Conservation (phyloP, 1,140 invertebrate genomes). For the Babylonia areolata region DNA sequence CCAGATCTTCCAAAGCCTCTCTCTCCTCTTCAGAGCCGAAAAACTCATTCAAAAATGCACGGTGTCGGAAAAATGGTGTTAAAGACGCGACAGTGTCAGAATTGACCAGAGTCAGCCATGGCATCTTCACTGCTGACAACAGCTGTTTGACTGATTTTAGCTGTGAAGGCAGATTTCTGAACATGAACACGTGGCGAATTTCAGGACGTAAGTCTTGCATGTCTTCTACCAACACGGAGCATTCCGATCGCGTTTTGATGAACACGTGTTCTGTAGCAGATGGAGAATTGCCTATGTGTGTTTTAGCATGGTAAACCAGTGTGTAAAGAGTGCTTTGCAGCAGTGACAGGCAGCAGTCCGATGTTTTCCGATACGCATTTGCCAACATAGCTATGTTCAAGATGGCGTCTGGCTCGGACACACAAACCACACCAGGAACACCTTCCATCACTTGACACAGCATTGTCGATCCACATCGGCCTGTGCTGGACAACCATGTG, state of each 20-base stretch:
- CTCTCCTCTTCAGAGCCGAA: background rate
- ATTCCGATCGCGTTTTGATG: constrained; percentile 5
- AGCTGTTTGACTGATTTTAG: background rate
- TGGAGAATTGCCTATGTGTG: background rate
- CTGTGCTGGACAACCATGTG: constrained; percentile 31
- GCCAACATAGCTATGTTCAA: background rate
- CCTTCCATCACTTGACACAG: constrained; percentile 5
- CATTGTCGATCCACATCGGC: constrained; percentile 27
- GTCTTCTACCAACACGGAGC: background rate
- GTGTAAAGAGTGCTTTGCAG: background rate
- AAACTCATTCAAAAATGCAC: background rate
- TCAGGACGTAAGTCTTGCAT: background rate
- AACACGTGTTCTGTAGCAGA: background rate
- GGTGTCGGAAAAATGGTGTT: background rate
- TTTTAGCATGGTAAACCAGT: background rate
- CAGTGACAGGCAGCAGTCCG: background rate
- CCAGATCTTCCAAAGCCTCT: background rate
- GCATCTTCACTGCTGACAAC: background rate
- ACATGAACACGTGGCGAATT: background rate
- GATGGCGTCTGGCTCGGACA: constrained; percentile 22
- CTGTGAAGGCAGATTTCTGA: background rate
- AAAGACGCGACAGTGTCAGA: background rate
- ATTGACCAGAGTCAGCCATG: background rate
- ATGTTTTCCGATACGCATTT: too few relatives aligned
- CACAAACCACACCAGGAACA: background rate